phyloP scores from a whole-genome alignment of 2,888 invertebrate species.

The Coleophora deauratella region DNA sequence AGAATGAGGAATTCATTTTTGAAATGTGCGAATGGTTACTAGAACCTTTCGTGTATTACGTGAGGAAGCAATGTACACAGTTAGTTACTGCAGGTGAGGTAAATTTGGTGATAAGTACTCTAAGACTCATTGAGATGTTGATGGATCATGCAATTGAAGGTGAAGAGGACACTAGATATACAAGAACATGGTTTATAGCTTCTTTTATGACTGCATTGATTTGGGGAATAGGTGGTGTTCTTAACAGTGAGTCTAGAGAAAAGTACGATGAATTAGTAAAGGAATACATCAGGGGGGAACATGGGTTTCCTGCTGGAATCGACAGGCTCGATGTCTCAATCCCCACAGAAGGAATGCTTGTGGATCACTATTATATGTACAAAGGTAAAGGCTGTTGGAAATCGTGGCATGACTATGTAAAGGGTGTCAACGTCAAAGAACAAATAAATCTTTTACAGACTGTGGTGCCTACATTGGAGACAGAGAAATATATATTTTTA shows the following conservation, averaged over 20 bases:
- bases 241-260: constrained; percentile 81
- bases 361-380: constrained; percentile 87
- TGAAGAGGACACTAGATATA: constrained; percentile 81
- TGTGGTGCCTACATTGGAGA: constrained; percentile 90
- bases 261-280: constrained; percentile 78
- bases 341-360: constrained; percentile 84
- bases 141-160: constrained; percentile 81
- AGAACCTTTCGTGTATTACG: constrained; percentile 82
- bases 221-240: constrained; percentile 90
- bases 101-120: constrained; percentile 80
- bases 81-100: constrained; percentile 81
- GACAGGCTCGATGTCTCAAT: constrained; percentile 82
- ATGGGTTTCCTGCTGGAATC: constrained; percentile 55
- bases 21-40: constrained; percentile 84
- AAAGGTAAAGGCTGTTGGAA: constrained; percentile 92
- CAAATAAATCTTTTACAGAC: constrained; percentile 80
- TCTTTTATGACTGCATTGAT: constrained; percentile 82
- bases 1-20: constrained; percentile 74
- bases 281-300: constrained; percentile 62
- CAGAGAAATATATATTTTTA: constrained; percentile 84
- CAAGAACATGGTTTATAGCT: constrained; percentile 83
- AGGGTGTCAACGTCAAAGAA: constrained; percentile 66
- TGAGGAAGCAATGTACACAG: constrained; percentile 79
- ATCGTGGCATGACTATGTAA: constrained; percentile 86
- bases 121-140: constrained; percentile 84